phyloP scores from a whole-genome alignment of 2,797 vertebrate genomes.

The Lithobates pipiens region DNA sequence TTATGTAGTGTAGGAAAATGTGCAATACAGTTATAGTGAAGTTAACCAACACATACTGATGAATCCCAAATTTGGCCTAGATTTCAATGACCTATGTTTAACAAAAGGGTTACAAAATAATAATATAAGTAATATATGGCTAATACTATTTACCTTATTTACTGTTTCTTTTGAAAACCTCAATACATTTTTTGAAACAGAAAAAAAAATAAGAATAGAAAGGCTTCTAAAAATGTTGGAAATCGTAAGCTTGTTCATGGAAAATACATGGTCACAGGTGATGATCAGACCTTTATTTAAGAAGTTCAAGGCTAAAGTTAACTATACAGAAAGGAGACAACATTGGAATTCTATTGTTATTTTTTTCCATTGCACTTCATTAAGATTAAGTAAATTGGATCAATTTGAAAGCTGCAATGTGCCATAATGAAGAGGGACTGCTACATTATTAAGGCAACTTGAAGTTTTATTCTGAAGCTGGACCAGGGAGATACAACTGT shows the following conservation, averaged over 20 bases:
- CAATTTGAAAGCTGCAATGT: conserved; percentile 68
- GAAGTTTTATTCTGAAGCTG: conserved; percentile 63
- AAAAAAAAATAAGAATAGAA: background rate
- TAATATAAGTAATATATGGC: too few relatives aligned
- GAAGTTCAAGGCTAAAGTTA: conserved; percentile 45
- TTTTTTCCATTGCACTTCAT: conserved; percentile 69
- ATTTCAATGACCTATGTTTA: too few relatives aligned
- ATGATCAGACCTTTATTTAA: conserved; percentile 59
- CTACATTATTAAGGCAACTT: conserved; percentile 48
- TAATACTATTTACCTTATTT: too few relatives aligned
- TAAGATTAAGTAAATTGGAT: conserved; percentile 68
- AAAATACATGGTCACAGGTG: conserved; percentile 35
- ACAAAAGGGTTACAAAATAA: too few relatives aligned
- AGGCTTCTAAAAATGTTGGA: background rate
- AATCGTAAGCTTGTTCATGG: background rate
- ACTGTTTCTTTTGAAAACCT: too few relatives aligned
- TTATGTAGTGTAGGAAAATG: too few relatives aligned
- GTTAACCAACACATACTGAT: too few relatives aligned
- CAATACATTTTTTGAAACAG: too few relatives aligned
- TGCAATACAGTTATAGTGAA: too few relatives aligned
- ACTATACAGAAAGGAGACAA: conserved; percentile 48
- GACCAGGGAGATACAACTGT: background rate
- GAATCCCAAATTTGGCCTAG: too few relatives aligned
- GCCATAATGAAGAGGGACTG: conserved; percentile 66
- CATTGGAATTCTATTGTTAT: conserved; percentile 66